Conservation (phyloP, 1,140 invertebrate genomes). For the Zophobas atratus region DNA sequence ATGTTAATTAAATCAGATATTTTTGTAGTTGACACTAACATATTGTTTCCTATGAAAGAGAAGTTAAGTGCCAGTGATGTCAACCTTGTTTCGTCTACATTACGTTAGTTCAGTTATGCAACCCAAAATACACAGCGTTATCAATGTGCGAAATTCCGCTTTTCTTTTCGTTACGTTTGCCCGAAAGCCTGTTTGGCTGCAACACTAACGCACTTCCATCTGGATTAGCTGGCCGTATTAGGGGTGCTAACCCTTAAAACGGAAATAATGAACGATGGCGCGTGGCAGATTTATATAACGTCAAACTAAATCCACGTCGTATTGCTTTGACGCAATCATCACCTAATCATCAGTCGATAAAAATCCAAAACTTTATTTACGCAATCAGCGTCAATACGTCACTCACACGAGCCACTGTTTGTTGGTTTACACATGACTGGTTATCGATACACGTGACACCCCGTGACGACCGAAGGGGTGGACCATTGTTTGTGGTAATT, state of each 20-base stretch:
- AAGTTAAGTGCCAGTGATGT: no score
- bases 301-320: constrained; percentile 10
- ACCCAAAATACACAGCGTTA: no score
- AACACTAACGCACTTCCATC: no score
- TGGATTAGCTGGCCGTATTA: no score
- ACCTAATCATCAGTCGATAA: constrained; percentile 24
- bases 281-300: constrained; percentile 27
- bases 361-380: constrained; percentile 26
- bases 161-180: no score
- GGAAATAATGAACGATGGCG: constrained; percentile 32
- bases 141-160: no score
- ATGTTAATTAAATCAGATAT: no score
- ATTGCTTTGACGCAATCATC: constrained; percentile 35
- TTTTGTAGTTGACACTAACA: no score
- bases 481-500: constrained; percentile 29
- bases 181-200: no score
- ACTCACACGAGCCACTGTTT: constrained; percentile 31
- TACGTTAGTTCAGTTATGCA: no score
- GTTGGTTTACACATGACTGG: constrained; percentile 33
- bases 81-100: no score
- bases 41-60: no score
- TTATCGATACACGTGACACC: constrained; percentile 32
- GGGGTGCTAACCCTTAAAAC: constrained; percentile 6
- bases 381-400: constrained; percentile 27
- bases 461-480: constrained; percentile 20